phyloP scores from a whole-genome alignment of 1,140 invertebrate genomes.

The Orussus abietinus region DNA sequence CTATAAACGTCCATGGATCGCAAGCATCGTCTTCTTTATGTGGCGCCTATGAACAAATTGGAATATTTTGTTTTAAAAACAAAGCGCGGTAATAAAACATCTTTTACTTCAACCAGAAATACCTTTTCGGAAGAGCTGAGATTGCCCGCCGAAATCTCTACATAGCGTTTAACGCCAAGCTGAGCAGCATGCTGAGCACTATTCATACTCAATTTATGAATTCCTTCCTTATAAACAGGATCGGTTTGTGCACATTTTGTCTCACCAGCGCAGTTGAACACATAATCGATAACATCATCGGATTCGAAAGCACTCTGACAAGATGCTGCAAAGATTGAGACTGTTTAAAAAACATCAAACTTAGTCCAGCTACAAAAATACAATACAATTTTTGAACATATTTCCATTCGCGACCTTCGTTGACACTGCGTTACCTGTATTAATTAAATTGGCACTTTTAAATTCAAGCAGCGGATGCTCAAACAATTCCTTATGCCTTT shows the following conservation, averaged over 20 bases:
- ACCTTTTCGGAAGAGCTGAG: constrained; percentile 79
- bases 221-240: constrained; percentile 85
- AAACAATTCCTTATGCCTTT: constrained; percentile 68
- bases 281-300: constrained; percentile 65
- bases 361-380: too few relatives aligned
- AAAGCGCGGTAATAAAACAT: background rate
- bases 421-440: constrained; percentile 63
- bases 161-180: constrained; percentile 64
- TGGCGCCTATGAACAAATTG: constrained; percentile 55
- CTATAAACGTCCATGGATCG: constrained; percentile 80
- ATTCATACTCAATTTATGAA: constrained; percentile 77
- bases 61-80: background rate
- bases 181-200: constrained; percentile 75
- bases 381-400: constrained; percentile 2
- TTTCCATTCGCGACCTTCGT: too few relatives aligned
- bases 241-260: constrained; percentile 84
- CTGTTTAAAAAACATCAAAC: constrained; percentile 7
- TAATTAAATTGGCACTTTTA: constrained; percentile 86
- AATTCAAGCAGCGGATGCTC: constrained; percentile 76
- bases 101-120: constrained; percentile 5
- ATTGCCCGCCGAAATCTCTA: constrained; percentile 83
- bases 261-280: constrained; percentile 87
- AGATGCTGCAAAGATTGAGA: constrained; percentile 58
- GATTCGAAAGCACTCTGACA: constrained; percentile 72
- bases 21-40: constrained; percentile 71